Base-by-base conservation (phyloP, 2,888 invertebrate species). In the Drosophila pseudotakahashii region DNA sequence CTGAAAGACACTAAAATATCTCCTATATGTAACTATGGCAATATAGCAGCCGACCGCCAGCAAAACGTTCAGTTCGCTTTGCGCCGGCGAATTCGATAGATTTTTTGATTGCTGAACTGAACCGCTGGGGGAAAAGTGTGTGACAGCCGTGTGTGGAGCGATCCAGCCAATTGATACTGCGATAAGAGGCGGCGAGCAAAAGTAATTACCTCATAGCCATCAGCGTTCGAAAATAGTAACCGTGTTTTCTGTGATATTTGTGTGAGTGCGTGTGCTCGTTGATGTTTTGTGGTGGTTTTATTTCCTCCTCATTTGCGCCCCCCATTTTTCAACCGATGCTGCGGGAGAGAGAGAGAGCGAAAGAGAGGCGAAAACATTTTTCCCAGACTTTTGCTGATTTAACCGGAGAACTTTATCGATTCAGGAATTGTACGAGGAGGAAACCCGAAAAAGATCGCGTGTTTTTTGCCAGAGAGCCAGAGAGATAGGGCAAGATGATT, bases 321-420 rank as follows among this genome's bases (percentile, higher is more conserved):
- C 36, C 42, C 42, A n/a, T 37, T 42, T 51, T 14, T 45, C 37
- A 26, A 30, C 23, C 64, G 64, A 66, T 66, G 64, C 64, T 66
- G 68, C 37, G 23, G 2, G 7, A n/a, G 30, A 23, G 37, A 36
- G 45, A 30, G 23, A 9, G 45, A 2, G n/a, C n/a, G n/a, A n/a
- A n/a, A 16, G 42, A 42, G 42, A 42, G 41, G 41, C 14, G 42
- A 44, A 41, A 51, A 36, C 36, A n/a, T 19, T 44, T 64, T 64
- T 30, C 52, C 30, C 67, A 67, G 44, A 67, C 47, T 39, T 39
- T 80, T 83, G 74, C 74, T 75, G 81, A 72, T 68, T 74, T 83
- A 78, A 73, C 70, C 32, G 48, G 48, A 16, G 70, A 79, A 70
- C 30, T 47, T 85, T 77, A 83, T 87, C 88, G 88, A 83, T 83